phyloP scores from a whole-genome alignment of 2,113 vertebrate genomes.

The Cynopterus brachyotis region DNA sequence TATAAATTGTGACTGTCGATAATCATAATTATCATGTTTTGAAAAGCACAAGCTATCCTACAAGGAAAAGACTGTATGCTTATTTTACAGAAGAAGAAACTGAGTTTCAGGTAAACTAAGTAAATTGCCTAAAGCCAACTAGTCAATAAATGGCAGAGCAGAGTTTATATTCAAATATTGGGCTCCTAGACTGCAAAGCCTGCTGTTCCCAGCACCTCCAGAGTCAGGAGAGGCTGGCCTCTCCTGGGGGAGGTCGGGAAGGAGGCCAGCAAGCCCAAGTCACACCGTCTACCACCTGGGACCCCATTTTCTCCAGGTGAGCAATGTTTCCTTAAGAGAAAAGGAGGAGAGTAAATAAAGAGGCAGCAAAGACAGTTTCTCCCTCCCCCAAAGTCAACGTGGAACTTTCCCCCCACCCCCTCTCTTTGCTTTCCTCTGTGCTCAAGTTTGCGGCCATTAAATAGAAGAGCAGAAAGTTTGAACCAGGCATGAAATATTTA shows the following conservation, averaged over 20 bases:
- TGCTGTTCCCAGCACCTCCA: neutral
- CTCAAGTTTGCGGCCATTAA: constrained; percentile 71
- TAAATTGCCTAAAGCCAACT: neutral
- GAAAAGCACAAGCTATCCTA: neutral
- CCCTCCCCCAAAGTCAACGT: neutral
- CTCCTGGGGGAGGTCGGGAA: neutral
- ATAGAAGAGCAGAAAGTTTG: constrained; percentile 68
- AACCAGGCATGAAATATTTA: constrained; percentile 70
- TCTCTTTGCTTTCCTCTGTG: neutral
- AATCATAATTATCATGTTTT: neutral
- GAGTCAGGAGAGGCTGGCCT: constrained; percentile 21
- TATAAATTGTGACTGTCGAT: neutral
- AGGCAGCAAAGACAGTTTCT: neutral
- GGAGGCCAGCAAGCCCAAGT: neutral
- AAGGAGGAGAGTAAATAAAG: constrained; percentile 14
- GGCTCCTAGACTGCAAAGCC: constrained; percentile 16
- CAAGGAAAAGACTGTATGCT: neutral
- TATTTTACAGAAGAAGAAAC: constrained; percentile 50
- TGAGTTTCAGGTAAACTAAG: constrained; percentile 17
- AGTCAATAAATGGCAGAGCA: constrained; percentile 33
- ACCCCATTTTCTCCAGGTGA: constrained; percentile 50
- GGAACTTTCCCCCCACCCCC: neutral
- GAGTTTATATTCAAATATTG: neutral
- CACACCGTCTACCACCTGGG: neutral
- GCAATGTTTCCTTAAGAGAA: constrained; percentile 49